A percentile compares a stretch with the other conserved stretches of the same genome.
These are phyloP conservation scores for Meteorus colon DNA, from an alignment of 2,888 invertebrate genomes.

Conservation along the genomic window DNA sequence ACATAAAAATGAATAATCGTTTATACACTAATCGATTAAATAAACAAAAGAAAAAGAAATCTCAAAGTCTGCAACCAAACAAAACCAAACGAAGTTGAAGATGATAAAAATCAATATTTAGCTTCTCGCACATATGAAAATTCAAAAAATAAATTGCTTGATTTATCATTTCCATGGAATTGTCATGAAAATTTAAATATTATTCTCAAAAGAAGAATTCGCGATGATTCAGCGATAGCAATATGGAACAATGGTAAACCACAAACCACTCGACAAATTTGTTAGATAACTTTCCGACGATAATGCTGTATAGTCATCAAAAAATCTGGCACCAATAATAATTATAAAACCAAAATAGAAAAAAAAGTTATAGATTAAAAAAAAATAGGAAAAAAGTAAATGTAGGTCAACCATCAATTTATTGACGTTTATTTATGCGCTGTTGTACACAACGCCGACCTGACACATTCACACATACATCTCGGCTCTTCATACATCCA, in stretches of 20 bases:
- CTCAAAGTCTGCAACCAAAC: no score
- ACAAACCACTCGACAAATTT: not conserved
- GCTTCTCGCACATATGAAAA: no score
- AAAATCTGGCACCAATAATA: not conserved
- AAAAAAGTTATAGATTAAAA: not conserved
- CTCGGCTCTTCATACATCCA: not conserved
- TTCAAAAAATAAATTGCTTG: no score
- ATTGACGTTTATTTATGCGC: conserved; percentile 27
- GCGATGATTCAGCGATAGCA: no score
- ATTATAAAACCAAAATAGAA: not conserved
- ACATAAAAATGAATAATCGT: no score
- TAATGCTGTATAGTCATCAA: not conserved
- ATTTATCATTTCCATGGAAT: no score
- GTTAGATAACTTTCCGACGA: not conserved
- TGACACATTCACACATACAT: not conserved
- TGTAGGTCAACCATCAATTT: not conserved
- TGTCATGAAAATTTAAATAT: no score
- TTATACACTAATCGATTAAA: no score
- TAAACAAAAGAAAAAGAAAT: no score
- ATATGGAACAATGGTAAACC: not conserved
- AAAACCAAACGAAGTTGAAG: no score
- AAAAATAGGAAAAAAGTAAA: not conserved
- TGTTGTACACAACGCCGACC: not conserved
- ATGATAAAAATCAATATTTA: no score
- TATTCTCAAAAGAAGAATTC: no score